These are phyloP conservation scores for Elanoides forficatus DNA, from an alignment of 2,113 vertebrate species.

Conservation along the genomic window DNA sequence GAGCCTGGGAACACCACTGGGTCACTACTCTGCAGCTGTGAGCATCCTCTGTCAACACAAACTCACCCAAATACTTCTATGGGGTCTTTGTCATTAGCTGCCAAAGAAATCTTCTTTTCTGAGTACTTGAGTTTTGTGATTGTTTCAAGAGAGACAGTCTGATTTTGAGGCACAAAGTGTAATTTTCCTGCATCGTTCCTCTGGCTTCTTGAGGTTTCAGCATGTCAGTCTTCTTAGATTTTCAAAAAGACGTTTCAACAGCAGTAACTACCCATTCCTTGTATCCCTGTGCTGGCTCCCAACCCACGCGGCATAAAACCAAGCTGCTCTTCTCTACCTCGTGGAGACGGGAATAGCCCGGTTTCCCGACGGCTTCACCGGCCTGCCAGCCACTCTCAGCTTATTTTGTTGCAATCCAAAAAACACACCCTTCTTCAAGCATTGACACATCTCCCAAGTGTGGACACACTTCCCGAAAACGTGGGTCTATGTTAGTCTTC, in stretches of 20 bases:
- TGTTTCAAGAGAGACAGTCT: background rate
- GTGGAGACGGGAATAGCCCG: background rate
- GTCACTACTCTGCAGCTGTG: background rate
- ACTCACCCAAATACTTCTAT: background rate
- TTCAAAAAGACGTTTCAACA: background rate
- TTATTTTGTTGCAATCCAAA: conserved; percentile 39
- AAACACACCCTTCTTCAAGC: conserved; percentile 33
- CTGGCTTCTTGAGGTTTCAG: conserved; percentile 15
- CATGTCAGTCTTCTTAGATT: background rate
- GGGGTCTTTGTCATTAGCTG: background rate
- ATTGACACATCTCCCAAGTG: conserved; percentile 1
- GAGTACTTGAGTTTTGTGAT: background rate
- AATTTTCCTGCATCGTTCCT: background rate
- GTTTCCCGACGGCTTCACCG: background rate
- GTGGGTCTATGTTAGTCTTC: background rate
- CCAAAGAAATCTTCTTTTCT: background rate
- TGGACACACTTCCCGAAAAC: conserved; percentile 34
- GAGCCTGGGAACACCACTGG: background rate
- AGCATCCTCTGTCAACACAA: background rate
- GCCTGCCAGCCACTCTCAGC: conserved; percentile 13
- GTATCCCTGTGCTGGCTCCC: background rate
- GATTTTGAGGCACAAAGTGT: background rate
- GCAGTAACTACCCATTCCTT: background rate
- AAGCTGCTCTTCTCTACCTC: background rate
- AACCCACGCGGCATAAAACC: background rate